Percentiles rank a stretch among this genome's conserved stretches.
Evolutionary conservation across 2,797 vertebrate species (phyloP).

Genomic region (Sebastes variabilis): DNA sequence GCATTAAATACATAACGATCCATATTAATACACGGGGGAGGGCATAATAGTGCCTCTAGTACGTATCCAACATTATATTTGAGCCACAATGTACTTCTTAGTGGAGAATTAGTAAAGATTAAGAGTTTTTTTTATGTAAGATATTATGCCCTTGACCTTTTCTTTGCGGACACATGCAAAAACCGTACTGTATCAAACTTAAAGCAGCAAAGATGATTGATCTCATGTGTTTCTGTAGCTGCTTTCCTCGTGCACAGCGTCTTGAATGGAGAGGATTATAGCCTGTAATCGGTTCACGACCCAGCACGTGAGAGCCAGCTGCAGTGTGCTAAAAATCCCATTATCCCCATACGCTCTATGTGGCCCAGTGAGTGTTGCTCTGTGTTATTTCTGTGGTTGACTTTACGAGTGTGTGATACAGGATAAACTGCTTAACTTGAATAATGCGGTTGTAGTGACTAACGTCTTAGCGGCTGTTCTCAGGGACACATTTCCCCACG

Average conservation of each 20-base stretch:
- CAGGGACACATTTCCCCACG: not conserved
- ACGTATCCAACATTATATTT: constrained; percentile 14
- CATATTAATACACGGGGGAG: not conserved
- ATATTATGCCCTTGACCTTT: constrained; percentile 15
- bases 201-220: constrained; percentile 51
- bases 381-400: constrained; percentile 53
- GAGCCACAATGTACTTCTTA: constrained; percentile 6
- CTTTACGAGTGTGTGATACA: constrained; percentile 61
- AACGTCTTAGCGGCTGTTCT: constrained; percentile 21
- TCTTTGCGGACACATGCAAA: constrained; percentile 2
- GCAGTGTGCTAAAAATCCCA: constrained; percentile 73
- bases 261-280: constrained; percentile 75
- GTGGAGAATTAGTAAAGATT: constrained; percentile 32
- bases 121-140: constrained; percentile 18
- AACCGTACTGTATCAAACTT: constrained; percentile 22
- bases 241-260: constrained; percentile 45
- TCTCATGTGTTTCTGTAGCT: constrained; percentile 49
- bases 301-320: constrained; percentile 64
- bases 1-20: constrained; percentile 27
- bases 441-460: constrained; percentile 46
- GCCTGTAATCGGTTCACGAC: constrained; percentile 77
- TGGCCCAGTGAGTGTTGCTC: constrained; percentile 35
- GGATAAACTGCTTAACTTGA: constrained; percentile 68
- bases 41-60: not conserved
- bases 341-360: constrained; percentile 66